Conservation (phyloP, 2,888 invertebrate genomes). For the Trisateles emortualis region DNA sequence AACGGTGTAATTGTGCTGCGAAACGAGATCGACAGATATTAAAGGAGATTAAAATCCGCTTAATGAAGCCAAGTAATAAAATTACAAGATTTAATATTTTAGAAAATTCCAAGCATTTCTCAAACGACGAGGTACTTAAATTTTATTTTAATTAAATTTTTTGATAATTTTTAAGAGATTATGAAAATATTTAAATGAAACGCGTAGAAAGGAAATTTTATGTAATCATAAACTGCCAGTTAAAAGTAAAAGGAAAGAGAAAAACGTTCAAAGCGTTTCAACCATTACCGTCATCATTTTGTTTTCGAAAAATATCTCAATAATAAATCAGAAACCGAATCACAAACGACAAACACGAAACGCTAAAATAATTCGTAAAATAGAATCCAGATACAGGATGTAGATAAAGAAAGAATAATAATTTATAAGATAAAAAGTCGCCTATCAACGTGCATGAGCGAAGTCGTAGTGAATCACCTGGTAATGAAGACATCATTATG, state of each 20-base stretch:
- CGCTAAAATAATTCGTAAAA: conserved; percentile 19
- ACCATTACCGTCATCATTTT: background rate
- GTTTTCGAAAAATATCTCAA: background rate
- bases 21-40: conserved; percentile 82
- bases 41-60: conserved; percentile 79
- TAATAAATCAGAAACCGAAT: conserved; percentile 14
- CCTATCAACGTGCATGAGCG: conserved; percentile 54
- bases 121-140: conserved; percentile 17
- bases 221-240: conserved; percentile 4
- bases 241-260: conserved; percentile 10
- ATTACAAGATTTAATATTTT: conserved; percentile 64
- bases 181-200: conserved; percentile 17
- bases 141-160: conserved; percentile 31
- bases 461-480: conserved; percentile 70
- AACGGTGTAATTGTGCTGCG: conserved; percentile 83
- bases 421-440: conserved; percentile 51
- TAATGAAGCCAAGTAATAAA: conserved; percentile 74
- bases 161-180: conserved; percentile 26
- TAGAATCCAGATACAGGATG: conserved; percentile 33
- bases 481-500: conserved; percentile 82
- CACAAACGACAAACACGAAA: conserved; percentile 6
- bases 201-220: conserved; percentile 17
- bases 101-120: conserved; percentile 55
- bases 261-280: background rate
- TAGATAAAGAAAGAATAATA: conserved; percentile 35